Evolutionary conservation across 2,888 invertebrate genomes (phyloP), one percentile per base, ranked within the genome.

Genomic region (Malachius bipustulatus): DNA sequence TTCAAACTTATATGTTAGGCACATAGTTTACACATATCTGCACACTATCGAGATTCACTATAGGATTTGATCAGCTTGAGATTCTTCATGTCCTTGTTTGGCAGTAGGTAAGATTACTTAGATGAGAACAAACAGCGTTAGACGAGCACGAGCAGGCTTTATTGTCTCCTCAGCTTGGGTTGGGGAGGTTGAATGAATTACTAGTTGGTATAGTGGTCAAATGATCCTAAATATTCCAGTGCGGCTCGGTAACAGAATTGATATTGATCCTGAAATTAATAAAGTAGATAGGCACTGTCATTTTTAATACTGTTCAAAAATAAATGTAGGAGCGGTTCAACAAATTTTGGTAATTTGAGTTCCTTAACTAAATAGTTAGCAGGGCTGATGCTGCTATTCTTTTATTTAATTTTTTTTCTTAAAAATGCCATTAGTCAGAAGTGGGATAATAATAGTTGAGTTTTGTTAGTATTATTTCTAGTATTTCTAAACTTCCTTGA

Each of bases 231-330:
- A 69, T 97, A 98, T 63, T 98, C 98, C 62, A 97, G 73, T 51
- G 96, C 94, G 41, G 98, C 96, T 53, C 93, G 82, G 69, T 99
- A 98, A 69, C 97, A 96, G 71, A 99, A 99, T 66, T 97, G 93
- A 68, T 98, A 98, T 67, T 99, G 97, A 70, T 98, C 96, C 89
- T 90, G 66, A 16, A 64, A 61, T 49, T 48, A 41, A 32, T 31
- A 27, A 35, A 35, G 11, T 11, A 28, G 4, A 13, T 6, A n/a
- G 34, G 9, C 10, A 34, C 11, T n/a, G 9, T 14, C 4, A 32
- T 6, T 35, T 12, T 35, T 35, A 8, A n/a, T 14, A n/a, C 8
- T 6, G 11, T 11, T 8, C 8, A 28, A 28, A 8, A 28, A 9
- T n/a, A 28, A 28, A n/a, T 28, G 10, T 11, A 28, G 11, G 6